A percentile compares a stretch with the other conserved stretches of the same genome.
phyloP scores from a whole-genome alignment of 2,888 invertebrate genomes.

The Phyllotreta cruciferae region DNA sequence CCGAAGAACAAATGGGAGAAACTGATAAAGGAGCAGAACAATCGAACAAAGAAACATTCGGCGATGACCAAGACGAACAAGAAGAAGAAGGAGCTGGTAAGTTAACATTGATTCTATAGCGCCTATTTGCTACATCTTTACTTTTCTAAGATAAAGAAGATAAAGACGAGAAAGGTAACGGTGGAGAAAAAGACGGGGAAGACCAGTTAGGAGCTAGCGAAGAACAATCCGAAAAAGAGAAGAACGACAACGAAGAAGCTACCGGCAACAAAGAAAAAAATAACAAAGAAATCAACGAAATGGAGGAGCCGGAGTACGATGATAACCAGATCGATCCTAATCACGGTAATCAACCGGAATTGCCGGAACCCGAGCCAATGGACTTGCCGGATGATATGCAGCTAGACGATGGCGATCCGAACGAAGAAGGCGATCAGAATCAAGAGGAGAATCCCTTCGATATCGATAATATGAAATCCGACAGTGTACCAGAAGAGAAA shows the following conservation, averaged over 20 bases:
- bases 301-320: constrained; percentile 80
- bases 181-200: constrained; percentile 69
- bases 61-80: constrained; percentile 81
- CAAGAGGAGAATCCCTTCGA: constrained; percentile 85
- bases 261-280: constrained; percentile 63
- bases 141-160: constrained; percentile 36
- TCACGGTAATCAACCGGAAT: constrained; percentile 78
- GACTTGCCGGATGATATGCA: constrained; percentile 89
- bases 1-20: constrained; percentile 97
- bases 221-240: constrained; percentile 60
- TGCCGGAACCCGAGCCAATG: constrained; percentile 84
- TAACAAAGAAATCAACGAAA: constrained; percentile 77
- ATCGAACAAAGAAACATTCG: constrained; percentile 82
- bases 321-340: constrained; percentile 85
- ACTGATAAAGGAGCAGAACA: constrained; percentile 86
- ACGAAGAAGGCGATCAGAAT: constrained; percentile 62
- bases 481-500: constrained; percentile 55
- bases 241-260: constrained; percentile 63
- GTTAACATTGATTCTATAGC: background rate
- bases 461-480: constrained; percentile 79
- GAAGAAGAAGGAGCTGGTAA: constrained; percentile 69
- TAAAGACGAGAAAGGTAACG: constrained; percentile 61
- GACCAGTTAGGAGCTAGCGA: constrained; percentile 82
- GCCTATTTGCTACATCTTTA: constrained; percentile 1
- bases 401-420: constrained; percentile 74